Conservation (phyloP, 2,888 invertebrate species). For the Silvanus unidentatus region DNA sequence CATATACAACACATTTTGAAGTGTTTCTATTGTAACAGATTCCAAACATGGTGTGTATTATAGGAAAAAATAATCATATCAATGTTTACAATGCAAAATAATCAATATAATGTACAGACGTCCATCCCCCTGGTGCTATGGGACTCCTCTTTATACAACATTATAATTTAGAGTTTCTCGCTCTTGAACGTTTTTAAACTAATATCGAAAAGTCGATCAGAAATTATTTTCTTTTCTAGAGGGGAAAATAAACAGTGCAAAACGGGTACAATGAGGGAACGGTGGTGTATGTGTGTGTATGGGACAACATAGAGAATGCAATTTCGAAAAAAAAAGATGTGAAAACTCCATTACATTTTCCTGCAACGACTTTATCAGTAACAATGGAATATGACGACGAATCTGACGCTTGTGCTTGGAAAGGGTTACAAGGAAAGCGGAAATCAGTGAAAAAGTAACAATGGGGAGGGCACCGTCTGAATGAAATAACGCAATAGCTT, state of each 20-base stretch:
- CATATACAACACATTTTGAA: constrained; percentile 15
- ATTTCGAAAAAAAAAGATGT: constrained; percentile 19
- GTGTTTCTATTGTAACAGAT: constrained; percentile 20
- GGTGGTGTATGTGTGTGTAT: too few relatives aligned
- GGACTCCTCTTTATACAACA: too few relatives aligned
- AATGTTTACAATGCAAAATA: constrained; percentile 4
- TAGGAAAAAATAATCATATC: constrained; percentile 6
- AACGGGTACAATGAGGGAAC: too few relatives aligned
- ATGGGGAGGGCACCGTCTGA: constrained; percentile 33
- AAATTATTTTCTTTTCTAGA: too few relatives aligned
- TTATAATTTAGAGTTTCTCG: too few relatives aligned
- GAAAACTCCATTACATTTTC: constrained; percentile 35
- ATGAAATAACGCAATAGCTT: constrained; percentile 40
- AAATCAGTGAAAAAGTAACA: constrained; percentile 41
- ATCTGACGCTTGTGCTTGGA: constrained; percentile 35
- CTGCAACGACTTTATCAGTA: constrained; percentile 36
- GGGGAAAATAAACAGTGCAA: too few relatives aligned
- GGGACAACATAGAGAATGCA: too few relatives aligned
- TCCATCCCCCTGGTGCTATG: too few relatives aligned
- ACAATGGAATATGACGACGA: constrained; percentile 35
- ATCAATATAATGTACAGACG: background rate
- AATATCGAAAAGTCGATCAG: too few relatives aligned
- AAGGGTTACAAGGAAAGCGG: constrained; percentile 43
- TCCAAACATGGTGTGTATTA: constrained; percentile 12
- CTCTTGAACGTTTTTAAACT: too few relatives aligned